Base-by-base conservation (phyloP, 2,888 invertebrate genomes). In the Bembecia ichneumoniformis region DNA sequence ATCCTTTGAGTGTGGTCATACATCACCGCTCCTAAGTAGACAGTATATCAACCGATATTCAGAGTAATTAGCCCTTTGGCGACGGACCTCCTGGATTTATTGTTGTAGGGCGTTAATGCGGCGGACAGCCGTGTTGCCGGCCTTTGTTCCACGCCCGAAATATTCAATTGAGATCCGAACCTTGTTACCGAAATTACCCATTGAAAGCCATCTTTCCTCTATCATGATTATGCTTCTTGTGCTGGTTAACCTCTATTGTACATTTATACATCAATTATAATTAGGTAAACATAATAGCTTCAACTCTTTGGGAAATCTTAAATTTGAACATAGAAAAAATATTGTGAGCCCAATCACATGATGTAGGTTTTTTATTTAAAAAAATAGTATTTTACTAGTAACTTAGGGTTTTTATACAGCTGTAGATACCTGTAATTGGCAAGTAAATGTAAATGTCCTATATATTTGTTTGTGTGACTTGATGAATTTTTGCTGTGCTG, bases 31-130 rank as follows among this genome's bases (percentile, higher is more conserved):
- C 69, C 78, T 86, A 87, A 86, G 87, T 87, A 87, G 86, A 86
- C 86, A 87, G 82, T 86, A 84, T 84, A 87, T 87, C 86, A 86
- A 81, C 81, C 73, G 74, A 77, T 79, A 82, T 78, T 73, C 70
- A 64, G 80, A 83, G 84, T 87, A 87, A 87, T 87, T 87, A 87
- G 87, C 77, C 87, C 86, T 58, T 64, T 84, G 80, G 87, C 84
- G 86, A 84, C 83, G 76, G 81, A 82, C 77, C 80, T 74, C 77
- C 77, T 71, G 80, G 80, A 86, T 87, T 87, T 86, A 86, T 84
- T 73, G 81, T 76, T 66, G 76, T 75, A 74, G 81, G 82, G 81
- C 83, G 82, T 81, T 83, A 86, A 86, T 84, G 70, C 75, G 73
- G 57, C 78, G 73, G 86, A 86, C 84, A 83, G 77, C 78, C 84